phyloP scores from a whole-genome alignment of 2,113 vertebrate species.

The Penelope pileata region DNA sequence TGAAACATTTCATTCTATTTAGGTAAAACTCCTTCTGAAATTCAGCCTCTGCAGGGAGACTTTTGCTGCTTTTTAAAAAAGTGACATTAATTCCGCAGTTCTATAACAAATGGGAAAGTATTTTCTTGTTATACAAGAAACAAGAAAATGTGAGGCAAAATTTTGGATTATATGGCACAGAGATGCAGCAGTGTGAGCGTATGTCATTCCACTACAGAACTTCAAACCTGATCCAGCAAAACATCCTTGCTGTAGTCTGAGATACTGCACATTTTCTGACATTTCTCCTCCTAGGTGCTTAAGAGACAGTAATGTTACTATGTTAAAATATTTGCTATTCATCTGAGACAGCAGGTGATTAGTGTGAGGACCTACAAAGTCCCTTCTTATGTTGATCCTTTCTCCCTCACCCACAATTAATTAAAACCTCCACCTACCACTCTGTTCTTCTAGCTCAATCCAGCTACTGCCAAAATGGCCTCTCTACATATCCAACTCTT shows the following conservation, averaged over 20 bases:
- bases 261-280: background rate
- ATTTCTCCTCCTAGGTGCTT: background rate
- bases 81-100: background rate
- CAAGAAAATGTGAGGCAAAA: slow-evolving; percentile 38
- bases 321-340: background rate
- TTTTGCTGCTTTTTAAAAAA: slow-evolving; percentile 66
- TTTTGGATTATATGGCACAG: background rate
- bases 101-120: slow-evolving; percentile 46
- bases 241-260: background rate
- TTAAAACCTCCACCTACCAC: background rate
- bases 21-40: slow-evolving; percentile 66
- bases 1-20: slow-evolving; percentile 72
- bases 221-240: background rate
- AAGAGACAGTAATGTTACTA: background rate
- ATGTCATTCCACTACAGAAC: background rate
- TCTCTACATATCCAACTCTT: background rate
- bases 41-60: slow-evolving; percentile 50
- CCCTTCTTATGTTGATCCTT: background rate
- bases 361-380: background rate
- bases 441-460: background rate
- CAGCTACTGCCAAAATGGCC: background rate
- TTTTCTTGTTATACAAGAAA: slow-evolving; percentile 47
- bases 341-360: background rate
- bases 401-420: background rate
- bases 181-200: background rate